Base-by-base conservation (phyloP, 1,140 invertebrate genomes). In the Ectropis grisescens region DNA sequence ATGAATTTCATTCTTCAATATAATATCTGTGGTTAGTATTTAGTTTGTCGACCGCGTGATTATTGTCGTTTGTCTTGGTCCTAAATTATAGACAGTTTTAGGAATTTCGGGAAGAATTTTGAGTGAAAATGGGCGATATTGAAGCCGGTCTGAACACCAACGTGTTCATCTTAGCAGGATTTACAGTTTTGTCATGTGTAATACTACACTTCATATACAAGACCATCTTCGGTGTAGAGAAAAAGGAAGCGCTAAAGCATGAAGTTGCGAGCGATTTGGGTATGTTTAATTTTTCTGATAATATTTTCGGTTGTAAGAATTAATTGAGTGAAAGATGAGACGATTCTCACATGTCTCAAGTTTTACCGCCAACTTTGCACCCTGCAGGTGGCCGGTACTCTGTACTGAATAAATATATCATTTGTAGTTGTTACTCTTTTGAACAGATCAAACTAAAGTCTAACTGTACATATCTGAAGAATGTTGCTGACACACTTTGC, bases 81-180 rank as follows among this genome's bases (percentile, higher is more conserved):
- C 43, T 38, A 37, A 37, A 42, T 47, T 29, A 34, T 38, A 42
- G 19, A 24, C 39, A 29, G 32, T 36, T 47, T 30, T 47, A 47
- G 35, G 23, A 39, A 22, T 49, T 43, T 41, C 31, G 13, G n/a
- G n/a, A n/a, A 43, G 13, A 51, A 54, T 65, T 59, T 47, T 79
- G 42, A 59, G 68, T 80, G 68, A 75, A 71, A 74, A 72, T 72
- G 66, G 60, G 58, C 40, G 60, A 69, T 39, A 37, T 56, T 45
- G 44, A 60, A 53, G 61, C 61, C 61, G 64, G 66, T 59, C 46
- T 55, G 47, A 60, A 50, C 34, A 47, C 49, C 39, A 65, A 67
- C 45, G 41, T 53, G 23, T 58, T 70, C 43, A 37, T 70, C n/a
- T 30, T 60, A 35, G 49, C 50, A 29, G 61, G 53, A 39, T 30